Evolutionary conservation across 2,888 invertebrate genomes (phyloP).

Genomic region (Stenurella melanura): DNA sequence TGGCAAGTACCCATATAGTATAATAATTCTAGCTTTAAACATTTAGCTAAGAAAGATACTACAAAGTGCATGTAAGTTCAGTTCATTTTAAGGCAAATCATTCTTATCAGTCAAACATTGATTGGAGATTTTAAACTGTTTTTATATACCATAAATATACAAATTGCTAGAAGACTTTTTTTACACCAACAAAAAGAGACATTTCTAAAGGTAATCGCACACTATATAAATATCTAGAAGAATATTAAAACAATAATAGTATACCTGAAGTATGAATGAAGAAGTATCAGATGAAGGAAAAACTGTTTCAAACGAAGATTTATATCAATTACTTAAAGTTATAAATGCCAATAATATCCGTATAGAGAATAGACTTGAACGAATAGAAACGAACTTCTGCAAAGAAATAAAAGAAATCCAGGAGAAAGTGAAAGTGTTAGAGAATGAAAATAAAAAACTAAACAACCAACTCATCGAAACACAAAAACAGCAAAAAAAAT

Average conservation of each 20-base stretch:
- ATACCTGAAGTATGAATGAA: not conserved
- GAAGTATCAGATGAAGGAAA: not conserved
- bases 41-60: not conserved
- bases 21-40: not conserved
- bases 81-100: not conserved
- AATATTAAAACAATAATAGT: not conserved
- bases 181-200: not conserved
- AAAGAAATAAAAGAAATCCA: constrained; percentile 7
- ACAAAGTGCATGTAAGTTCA: not conserved
- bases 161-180: not conserved
- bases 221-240: not conserved
- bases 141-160: not conserved
- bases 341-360: not conserved
- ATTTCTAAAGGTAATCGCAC: not conserved
- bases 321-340: not conserved
- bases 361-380: constrained; percentile 4
- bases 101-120: not conserved
- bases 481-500: constrained; percentile 5
- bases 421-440: not conserved
- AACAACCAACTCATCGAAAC: not conserved
- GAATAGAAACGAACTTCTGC: not conserved
- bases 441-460: not conserved
- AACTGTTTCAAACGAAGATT: not conserved
- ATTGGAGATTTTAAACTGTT: not conserved
- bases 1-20: not conserved